Percentiles rank a stretch among this genome's conserved stretches.
Conservation (phyloP, 1,140 invertebrate genomes). For the Caenorhabditis remanei region DNA sequence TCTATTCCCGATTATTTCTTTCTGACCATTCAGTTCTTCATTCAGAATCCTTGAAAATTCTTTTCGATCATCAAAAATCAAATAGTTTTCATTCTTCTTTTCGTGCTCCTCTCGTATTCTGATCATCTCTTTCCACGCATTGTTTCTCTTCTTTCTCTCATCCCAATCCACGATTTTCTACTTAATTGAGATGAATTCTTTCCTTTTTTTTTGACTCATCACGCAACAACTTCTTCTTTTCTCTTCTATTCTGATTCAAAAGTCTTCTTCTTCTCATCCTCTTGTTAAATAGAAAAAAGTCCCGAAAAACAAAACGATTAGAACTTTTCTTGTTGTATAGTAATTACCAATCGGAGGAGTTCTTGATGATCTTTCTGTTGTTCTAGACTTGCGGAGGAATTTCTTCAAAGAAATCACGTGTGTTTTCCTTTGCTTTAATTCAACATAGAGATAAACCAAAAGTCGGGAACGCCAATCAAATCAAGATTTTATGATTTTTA, state of each 20-base stretch:
- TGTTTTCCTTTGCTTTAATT: too few species aligned
- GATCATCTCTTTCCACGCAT: neutral
- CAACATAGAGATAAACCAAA: too few species aligned
- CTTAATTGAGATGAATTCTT: constrained; percentile 26
- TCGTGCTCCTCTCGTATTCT: neutral
- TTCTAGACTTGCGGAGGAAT: too few species aligned
- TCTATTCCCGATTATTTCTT: neutral
- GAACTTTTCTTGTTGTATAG: neutral
- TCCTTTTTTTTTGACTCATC: neutral
- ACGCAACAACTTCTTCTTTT: constrained; percentile 7
- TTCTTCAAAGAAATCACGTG: too few species aligned
- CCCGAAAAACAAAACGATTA: neutral
- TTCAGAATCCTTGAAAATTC: neutral
- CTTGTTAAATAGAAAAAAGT: neutral
- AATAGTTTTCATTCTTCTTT: neutral
- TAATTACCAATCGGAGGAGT: neutral
- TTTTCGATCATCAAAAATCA: neutral
- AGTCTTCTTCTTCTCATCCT: neutral
- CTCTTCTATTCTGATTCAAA: neutral
- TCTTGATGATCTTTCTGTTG: too few species aligned
- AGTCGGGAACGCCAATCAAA: too few species aligned
- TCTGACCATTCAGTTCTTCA: neutral
- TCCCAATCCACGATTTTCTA: neutral
- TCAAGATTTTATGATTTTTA: too few species aligned
- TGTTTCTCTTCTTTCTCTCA: neutral